Base-by-base conservation (phyloP, 1,140 invertebrate species). In the Nasonia vitripennis region DNA sequence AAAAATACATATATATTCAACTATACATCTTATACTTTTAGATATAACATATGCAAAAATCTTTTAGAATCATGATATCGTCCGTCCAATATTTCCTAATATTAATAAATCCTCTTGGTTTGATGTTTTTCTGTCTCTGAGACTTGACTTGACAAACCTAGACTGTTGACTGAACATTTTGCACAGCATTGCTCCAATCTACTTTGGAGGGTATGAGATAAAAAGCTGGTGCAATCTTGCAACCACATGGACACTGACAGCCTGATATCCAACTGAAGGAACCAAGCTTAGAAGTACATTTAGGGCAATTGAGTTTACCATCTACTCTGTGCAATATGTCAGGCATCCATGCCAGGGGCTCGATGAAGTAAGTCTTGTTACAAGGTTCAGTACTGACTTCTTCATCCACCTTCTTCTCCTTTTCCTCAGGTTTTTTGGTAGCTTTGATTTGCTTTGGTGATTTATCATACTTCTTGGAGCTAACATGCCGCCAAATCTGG, bases 201-300 rank as follows among this genome's bases (percentile, higher is more conserved):
- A 98, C 96, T 93, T 97, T 97, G 5, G 96, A 97, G 75, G 97
- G 97, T 88, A 97, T 96, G 78, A 98, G 92, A 92, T 98, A 98
- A 93, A 98, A 98, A 11, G 96, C 96, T 1, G 97, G 97, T 27
- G 96, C 96, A 81, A 97, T 96, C 91, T 97, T 96, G 85, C 95
- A 95, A 4, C 97, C 97, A 91, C 97, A 98, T 3, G 96, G 96
- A 92, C 97, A 98, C 86, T 96, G 95, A 88, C 96, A 97, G 81
- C 96, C 96, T 94, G 93, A 67, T 77, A 97, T 94, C 97, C 97
- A 98, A 91, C 96, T 97, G 90, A 96, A 98, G 68, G 96, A 96
- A 6, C 97, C 97, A 71, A 98, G 92, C 91, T 97, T 97, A 71
- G 95, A 95, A 71, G 94, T 94, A 88, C 97, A 98, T 91, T 97